These are phyloP conservation scores for Trachops cirrhosus DNA, from an alignment of 2,797 vertebrate species.

Conservation along the genomic window DNA sequence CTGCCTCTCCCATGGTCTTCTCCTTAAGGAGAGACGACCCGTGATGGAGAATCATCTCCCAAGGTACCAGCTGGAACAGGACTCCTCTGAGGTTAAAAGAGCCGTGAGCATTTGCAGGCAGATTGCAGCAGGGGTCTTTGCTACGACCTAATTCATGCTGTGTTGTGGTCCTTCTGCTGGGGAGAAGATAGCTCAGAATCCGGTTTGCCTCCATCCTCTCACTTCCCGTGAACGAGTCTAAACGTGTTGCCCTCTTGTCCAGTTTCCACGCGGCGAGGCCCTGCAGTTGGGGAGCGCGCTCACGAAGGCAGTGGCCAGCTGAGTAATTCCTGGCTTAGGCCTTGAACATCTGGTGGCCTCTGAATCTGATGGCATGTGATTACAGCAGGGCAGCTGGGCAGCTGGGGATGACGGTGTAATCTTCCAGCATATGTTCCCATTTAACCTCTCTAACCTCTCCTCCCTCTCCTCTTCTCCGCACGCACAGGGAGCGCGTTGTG, in stretches of 20 bases:
- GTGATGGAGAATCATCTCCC: not conserved
- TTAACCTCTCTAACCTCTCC: conserved; percentile 11
- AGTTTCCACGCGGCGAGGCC: conserved; percentile 48
- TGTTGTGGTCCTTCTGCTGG: not conserved
- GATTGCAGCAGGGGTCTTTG: conserved; percentile 1
- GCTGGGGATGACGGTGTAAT: conserved; percentile 86
- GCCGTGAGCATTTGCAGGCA: not conserved
- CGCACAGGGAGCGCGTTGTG: conserved; percentile 53
- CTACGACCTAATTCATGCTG: conserved; percentile 36
- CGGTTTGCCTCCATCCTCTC: conserved; percentile 19
- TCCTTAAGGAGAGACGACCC: not conserved
- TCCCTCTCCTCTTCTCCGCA: not conserved
- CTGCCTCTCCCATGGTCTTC: not conserved
- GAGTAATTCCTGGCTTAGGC: conserved; percentile 88
- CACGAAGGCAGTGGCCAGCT: conserved; percentile 83
- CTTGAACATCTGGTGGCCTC: conserved; percentile 89
- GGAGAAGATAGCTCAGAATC: conserved; percentile 40
- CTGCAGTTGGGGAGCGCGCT: conserved; percentile 74
- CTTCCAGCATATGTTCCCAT: conserved; percentile 85
- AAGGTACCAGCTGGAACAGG: not conserved
- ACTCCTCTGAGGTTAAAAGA: not conserved
- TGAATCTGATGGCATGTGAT: conserved; percentile 84
- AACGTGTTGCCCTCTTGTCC: conserved; percentile 66
- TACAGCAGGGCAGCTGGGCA: conserved; percentile 86
- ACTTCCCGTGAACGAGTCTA: not conserved